These are phyloP conservation scores for Pteronotus mesoamericanus DNA, from an alignment of 2,797 vertebrate genomes.

Conservation along the genomic window DNA sequence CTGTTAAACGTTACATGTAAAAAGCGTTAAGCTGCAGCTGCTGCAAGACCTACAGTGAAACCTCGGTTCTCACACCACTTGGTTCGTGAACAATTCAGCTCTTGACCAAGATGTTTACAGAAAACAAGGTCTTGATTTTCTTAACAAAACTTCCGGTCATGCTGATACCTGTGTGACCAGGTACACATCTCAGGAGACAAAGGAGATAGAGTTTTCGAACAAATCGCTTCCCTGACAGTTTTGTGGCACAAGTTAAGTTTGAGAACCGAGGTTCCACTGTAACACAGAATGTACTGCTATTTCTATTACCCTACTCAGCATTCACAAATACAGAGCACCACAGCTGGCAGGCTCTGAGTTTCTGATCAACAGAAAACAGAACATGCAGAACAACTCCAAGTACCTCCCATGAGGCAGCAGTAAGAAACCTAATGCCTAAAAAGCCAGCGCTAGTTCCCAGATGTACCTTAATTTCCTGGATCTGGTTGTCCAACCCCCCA, in stretches of 20 bases:
- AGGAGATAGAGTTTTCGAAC: neutral
- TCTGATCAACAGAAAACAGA: neutral
- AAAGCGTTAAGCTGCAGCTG: neutral
- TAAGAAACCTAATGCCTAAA: neutral
- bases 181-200: neutral
- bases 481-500: constrained; percentile 96
- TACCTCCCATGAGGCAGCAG: neutral
- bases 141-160: neutral
- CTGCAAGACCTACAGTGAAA: neutral
- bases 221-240: neutral
- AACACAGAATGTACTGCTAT: neutral
- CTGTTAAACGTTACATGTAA: neutral
- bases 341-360: neutral
- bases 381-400: neutral
- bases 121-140: too few species aligned
- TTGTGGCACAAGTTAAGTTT: neutral
- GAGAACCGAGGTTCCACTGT: neutral
- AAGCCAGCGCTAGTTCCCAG: neutral
- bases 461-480: constrained; percentile 98
- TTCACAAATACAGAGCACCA: neutral
- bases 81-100: too few species aligned
- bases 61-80: too few species aligned
- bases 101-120: too few species aligned
- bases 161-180: neutral
- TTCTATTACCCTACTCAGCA: neutral